These are phyloP conservation scores for Pseudobourletiella spinata DNA, from an alignment of 1,140 invertebrate species.

Conservation along the genomic window DNA sequence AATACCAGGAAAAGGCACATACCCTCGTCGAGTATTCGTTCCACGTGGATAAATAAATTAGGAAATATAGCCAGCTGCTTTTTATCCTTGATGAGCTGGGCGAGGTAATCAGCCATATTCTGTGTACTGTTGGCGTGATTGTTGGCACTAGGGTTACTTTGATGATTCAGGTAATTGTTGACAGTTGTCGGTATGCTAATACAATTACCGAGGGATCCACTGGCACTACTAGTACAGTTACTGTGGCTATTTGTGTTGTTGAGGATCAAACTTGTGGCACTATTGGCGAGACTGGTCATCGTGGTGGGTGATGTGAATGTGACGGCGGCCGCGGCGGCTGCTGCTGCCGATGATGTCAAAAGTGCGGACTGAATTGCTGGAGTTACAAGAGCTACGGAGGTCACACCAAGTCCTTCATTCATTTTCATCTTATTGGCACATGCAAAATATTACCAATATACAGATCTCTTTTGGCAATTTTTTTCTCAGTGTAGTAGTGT, in stretches of 20 bases:
- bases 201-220: slow-evolving; percentile 4
- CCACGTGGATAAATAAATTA: slow-evolving; percentile 98
- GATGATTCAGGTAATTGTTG: slow-evolving; percentile 26
- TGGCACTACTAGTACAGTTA: slow-evolving; percentile 17
- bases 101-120: slow-evolving; percentile 98
- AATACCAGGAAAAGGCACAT: slow-evolving; percentile 42
- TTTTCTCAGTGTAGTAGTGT: too few species aligned
- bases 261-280: slow-evolving; percentile 6
- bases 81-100: slow-evolving; percentile 99
- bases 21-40: slow-evolving; percentile 99
- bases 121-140: slow-evolving; percentile 65
- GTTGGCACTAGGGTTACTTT: slow-evolving; percentile 26
- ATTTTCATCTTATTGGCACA: slow-evolving; percentile 37
- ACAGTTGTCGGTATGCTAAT: slow-evolving; percentile 9
- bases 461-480: too few species aligned
- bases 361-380: slow-evolving; percentile 14
- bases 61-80: slow-evolving; percentile 99
- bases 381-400: slow-evolving; percentile 32
- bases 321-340: slow-evolving; percentile 10
- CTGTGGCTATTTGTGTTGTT: slow-evolving; percentile 9
- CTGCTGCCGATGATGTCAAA: slow-evolving; percentile 11
- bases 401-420: slow-evolving; percentile 36
- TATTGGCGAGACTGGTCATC: slow-evolving; percentile 16
- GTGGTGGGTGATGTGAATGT: slow-evolving; percentile 14
- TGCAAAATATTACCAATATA: slow-evolving; percentile 15